phyloP scores from a whole-genome alignment of 2,113 vertebrate species.

The Struthidea cinerea region DNA sequence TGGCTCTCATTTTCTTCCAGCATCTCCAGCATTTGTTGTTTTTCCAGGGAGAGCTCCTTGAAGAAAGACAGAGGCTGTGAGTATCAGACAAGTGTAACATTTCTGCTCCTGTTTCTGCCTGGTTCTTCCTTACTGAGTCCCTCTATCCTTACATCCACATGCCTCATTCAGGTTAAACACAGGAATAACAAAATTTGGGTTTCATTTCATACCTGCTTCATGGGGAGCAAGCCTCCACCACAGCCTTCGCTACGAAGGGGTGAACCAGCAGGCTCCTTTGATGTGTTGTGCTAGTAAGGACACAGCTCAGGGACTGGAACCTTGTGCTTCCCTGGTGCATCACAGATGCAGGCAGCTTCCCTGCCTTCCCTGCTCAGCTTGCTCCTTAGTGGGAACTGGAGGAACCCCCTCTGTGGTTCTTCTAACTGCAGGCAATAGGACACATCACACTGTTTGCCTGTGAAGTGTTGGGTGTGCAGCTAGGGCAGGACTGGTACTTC shows the following conservation, averaged over 20 bases:
- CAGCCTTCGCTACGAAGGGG: accelerated
- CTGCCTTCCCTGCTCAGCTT: background rate
- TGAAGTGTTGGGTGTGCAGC: background rate
- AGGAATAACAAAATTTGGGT: background rate
- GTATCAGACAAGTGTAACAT: background rate
- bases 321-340: background rate
- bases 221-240: background rate
- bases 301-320: background rate
- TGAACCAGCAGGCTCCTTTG: background rate
- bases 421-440: background rate
- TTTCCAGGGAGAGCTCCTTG: constrained; percentile 92
- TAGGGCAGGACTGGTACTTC: background rate
- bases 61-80: background rate
- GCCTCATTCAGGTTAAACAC: background rate
- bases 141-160: background rate
- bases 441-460: background rate
- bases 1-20: constrained; percentile 77
- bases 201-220: background rate
- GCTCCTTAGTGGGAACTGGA: background rate
- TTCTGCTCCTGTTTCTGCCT: background rate
- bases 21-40: constrained; percentile 85
- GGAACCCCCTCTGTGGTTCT: background rate
- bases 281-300: background rate
- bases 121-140: background rate
- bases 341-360: background rate